phyloP scores from a whole-genome alignment of 2,888 invertebrate species.

The Fragum whitleyi region DNA sequence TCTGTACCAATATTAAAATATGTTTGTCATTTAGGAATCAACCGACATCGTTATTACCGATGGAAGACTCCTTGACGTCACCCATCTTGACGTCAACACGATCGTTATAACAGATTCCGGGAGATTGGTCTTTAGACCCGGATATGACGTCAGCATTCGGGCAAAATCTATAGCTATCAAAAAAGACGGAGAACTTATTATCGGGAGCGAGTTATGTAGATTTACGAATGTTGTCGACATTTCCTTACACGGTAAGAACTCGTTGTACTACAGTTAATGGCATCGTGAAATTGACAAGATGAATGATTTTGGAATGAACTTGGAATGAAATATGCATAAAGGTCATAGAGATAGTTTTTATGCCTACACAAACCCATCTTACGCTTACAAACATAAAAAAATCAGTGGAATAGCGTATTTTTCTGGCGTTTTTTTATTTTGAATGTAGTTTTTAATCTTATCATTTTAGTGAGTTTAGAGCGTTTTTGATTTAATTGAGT shows the following conservation, averaged over 20 bases:
- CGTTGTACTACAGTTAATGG: not conserved
- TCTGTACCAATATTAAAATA: no score
- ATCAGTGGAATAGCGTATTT: no score
- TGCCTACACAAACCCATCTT: no score
- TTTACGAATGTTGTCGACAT: constrained; percentile 42
- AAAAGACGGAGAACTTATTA: constrained; percentile 39
- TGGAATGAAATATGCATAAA: no score
- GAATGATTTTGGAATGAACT: no score
- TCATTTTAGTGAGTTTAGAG: no score
- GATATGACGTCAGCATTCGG: constrained; percentile 27
- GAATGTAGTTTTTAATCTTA: no score
- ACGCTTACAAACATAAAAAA: no score
- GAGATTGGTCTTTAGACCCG: constrained; percentile 33
- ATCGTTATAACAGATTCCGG: constrained; percentile 37
- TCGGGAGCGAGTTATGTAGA: constrained; percentile 41
- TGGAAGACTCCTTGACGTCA: constrained; percentile 29
- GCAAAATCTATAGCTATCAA: constrained; percentile 35
- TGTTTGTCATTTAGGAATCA: no score
- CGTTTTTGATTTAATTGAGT: no score
- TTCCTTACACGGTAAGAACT: constrained; percentile 33
- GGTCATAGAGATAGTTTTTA: no score
- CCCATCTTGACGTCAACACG: constrained; percentile 32
- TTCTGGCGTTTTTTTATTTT: not conserved
- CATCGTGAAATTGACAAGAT: no score
- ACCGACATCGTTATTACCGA: constrained; percentile 17